Conservation (phyloP, 2,113 vertebrate genomes). For the Gnathonemus echidnorhynchus region DNA sequence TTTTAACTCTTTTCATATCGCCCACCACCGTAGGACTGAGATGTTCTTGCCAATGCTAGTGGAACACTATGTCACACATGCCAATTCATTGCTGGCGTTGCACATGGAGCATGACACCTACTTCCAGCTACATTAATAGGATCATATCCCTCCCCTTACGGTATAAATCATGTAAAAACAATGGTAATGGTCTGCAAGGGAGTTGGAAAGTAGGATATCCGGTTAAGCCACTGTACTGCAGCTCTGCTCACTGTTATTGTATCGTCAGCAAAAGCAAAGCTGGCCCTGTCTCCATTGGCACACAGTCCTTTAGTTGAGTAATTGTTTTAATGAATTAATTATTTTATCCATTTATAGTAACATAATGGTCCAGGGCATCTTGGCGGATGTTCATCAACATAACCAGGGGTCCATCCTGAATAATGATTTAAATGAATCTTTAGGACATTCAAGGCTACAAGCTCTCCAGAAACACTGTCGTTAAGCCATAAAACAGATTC, state of each 20-base stretch:
- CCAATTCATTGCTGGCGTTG: background rate
- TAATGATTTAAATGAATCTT: background rate
- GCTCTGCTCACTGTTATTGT: background rate
- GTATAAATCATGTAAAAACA: background rate
- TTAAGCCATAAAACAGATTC: background rate
- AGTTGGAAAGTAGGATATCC: background rate
- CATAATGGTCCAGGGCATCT: background rate
- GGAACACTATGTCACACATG: constrained; percentile 1
- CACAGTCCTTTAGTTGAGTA: background rate
- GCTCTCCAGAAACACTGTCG: background rate
- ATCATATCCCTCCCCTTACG: background rate
- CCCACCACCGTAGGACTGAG: background rate
- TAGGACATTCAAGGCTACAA: background rate
- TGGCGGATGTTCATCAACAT: background rate
- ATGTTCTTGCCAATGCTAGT: background rate
- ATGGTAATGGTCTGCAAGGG: background rate
- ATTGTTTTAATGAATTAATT: constrained; percentile 4
- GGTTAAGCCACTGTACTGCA: background rate
- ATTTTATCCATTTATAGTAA: background rate
- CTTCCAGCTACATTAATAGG: background rate
- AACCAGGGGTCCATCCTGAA: background rate
- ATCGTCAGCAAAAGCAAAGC: background rate
- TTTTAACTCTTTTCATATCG: background rate
- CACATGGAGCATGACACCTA: background rate
- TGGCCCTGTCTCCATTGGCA: background rate